Base-by-base conservation (phyloP, 1,140 invertebrate species). In the Helicorthomorpha holstii region DNA sequence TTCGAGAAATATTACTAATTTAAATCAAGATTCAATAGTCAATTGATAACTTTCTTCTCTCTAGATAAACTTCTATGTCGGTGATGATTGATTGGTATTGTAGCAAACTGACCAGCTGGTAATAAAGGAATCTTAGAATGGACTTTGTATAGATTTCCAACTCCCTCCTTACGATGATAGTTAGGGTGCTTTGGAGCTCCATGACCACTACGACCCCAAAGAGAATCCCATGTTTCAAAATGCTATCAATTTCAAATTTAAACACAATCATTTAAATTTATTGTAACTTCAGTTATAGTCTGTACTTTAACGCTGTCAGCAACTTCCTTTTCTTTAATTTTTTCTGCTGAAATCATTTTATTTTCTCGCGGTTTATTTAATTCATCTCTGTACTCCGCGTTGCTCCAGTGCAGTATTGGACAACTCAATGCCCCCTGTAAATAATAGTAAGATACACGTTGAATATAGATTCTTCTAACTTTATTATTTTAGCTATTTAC, bases 191-290 rank as follows among this genome's bases (percentile, higher is more conserved):
- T 51, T 3, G 50, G 50, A 4, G 50, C 50, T 10, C 50, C 50
- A 41, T 51, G 50, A 23, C 50, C 50, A 10, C 38, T 34, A 26
- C 42, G n/a, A 27, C 41, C 38, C 50, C 50, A 51, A 10, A 51
- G 27, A 3, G 19, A n/a, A 25, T 21, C 10, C 50, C 50, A 51
- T 3, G 25, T 27, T 51, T 51, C 38, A 45, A 51, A 51, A 46
- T 51, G 50, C 50, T 51, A 16, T 34, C 29, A 16, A 34, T 34
- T 34, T 34, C 29, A 34, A 7, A 7, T 7, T 34, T 7, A 34
- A 34, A n/a, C n/a, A n/a, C n/a, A n/a, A n/a, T n/a, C n/a, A n/a
- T n/a, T n/a, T n/a, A n/a, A n/a, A n/a, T n/a, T n/a, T n/a, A n/a
- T n/a, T n/a, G n/a, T n/a, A n/a, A n/a, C n/a, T n/a, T n/a, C n/a